Conservation (phyloP, 2,797 vertebrate species). For the Glyptemys insculpta region DNA sequence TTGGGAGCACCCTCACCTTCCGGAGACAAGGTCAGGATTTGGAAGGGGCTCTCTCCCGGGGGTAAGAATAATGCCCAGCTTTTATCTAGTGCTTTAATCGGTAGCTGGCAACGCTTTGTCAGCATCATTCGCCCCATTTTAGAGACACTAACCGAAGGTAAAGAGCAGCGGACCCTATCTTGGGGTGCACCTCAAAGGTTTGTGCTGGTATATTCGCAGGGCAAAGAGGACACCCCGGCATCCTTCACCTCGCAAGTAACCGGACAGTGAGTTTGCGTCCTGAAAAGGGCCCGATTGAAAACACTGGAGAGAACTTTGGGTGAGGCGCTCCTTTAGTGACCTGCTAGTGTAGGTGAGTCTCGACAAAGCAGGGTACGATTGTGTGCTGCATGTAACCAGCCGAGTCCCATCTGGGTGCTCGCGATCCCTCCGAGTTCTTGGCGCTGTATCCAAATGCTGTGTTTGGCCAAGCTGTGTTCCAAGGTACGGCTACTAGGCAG, state of each 20-base stretch:
- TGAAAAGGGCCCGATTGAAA: neutral
- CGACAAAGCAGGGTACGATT: accelerated
- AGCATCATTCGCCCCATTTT: neutral
- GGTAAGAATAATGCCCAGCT: neutral
- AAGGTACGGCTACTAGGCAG: too few species aligned
- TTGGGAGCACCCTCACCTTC: neutral
- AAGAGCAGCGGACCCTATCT: too few species aligned
- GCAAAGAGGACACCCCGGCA: neutral
- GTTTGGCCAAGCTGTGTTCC: too few species aligned
- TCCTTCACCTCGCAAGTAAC: neutral
- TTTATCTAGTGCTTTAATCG: neutral
- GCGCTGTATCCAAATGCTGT: neutral
- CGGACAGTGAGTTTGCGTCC: neutral
- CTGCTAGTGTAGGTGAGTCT: neutral
- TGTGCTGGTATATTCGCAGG: neutral
- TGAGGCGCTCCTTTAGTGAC: neutral
- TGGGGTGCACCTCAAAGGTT: neutral
- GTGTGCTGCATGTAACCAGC: neutral
- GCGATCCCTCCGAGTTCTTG: too few species aligned
- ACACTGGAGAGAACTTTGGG: neutral
- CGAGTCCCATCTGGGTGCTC: neutral
- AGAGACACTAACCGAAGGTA: neutral
- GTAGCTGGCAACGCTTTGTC: neutral
- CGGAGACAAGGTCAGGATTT: neutral
- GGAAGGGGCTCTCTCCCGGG: neutral